A percentile compares a stretch with the other conserved stretches of the same genome.
These are phyloP conservation scores for Vandiemenella viatica DNA, from an alignment of 2,888 invertebrate genomes.

Conservation along the genomic window DNA sequence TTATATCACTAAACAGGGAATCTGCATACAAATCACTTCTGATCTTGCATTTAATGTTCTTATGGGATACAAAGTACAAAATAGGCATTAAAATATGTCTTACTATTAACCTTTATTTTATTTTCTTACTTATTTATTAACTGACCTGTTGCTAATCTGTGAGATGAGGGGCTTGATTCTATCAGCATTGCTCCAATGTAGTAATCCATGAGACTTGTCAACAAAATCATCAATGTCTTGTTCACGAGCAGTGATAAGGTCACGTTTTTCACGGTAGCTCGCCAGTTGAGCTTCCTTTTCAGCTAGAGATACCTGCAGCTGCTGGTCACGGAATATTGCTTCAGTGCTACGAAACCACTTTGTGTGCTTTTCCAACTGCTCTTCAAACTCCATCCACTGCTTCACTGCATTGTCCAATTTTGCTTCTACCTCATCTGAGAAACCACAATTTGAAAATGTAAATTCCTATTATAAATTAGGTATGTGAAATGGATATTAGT, in stretches of 20 bases:
- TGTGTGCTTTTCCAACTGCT: conserved; percentile 59
- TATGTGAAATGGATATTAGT: no score
- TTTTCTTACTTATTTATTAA: not conserved
- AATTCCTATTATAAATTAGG: no score
- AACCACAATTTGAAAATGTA: not conserved
- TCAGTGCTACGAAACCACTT: conserved; percentile 80
- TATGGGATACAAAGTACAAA: no score
- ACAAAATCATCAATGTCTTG: conserved; percentile 74
- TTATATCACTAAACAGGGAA: no score
- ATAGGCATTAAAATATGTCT: no score
- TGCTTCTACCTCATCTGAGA: conserved; percentile 44
- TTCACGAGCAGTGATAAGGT: conserved; percentile 64
- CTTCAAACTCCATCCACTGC: conserved; percentile 81
- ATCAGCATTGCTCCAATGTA: conserved; percentile 71
- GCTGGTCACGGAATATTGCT: conserved; percentile 71
- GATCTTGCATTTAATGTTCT: no score
- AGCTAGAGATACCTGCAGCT: conserved; percentile 58
- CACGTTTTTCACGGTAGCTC: conserved; percentile 55
- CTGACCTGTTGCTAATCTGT: conserved; percentile 65
- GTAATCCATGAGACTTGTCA: conserved; percentile 73
- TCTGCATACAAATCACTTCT: no score
- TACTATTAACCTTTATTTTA: no score
- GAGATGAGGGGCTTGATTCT: conserved; percentile 73
- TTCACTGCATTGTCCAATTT: conserved; percentile 59
- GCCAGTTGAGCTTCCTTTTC: conserved; percentile 51